phyloP scores from a whole-genome alignment of 2,888 invertebrate species.

The Lagria hirta region DNA sequence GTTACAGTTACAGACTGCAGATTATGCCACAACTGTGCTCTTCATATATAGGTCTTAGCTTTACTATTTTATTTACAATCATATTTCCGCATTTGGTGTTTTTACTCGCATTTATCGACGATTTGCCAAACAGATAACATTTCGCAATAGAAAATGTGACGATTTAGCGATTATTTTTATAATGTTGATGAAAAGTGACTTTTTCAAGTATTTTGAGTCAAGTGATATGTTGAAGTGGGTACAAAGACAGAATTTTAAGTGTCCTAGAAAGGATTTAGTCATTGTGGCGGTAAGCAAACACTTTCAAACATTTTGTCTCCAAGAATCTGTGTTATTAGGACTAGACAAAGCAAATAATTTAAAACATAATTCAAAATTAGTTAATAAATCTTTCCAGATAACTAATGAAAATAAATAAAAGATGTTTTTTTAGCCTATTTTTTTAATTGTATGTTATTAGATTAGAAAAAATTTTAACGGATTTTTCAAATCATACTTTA shows the following conservation, averaged over 20 bases:
- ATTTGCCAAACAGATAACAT: constrained; percentile 33
- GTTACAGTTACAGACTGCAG: constrained; percentile 15
- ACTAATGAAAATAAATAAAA: too few relatives aligned
- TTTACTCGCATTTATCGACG: constrained; percentile 31
- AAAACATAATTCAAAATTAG: too few relatives aligned
- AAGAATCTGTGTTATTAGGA: too few relatives aligned
- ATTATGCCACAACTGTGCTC: constrained; percentile 27
- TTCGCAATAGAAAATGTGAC: constrained; percentile 8
- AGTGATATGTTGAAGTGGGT: constrained; percentile 51
- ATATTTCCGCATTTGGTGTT: constrained; percentile 15
- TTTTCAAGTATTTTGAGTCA: too few relatives aligned
- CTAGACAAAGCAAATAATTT: too few relatives aligned
- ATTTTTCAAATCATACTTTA: too few relatives aligned
- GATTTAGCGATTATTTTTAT: constrained; percentile 17
- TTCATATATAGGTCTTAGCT: constrained; percentile 36
- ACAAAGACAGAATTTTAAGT: constrained; percentile 44
- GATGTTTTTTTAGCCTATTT: too few relatives aligned
- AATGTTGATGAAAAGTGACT: constrained; percentile 5
- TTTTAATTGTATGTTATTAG: too few relatives aligned
- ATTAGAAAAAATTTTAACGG: too few relatives aligned
- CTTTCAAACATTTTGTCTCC: too few relatives aligned
- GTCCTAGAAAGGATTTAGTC: constrained; percentile 31
- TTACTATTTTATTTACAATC: constrained; percentile 27
- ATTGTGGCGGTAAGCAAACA: too few relatives aligned
- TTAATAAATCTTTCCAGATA: too few relatives aligned